Percentiles rank a stretch among this genome's conserved stretches.
These are phyloP conservation scores for Ennomos erosarius DNA, from an alignment of 2,888 invertebrate species.

Conservation along the genomic window DNA sequence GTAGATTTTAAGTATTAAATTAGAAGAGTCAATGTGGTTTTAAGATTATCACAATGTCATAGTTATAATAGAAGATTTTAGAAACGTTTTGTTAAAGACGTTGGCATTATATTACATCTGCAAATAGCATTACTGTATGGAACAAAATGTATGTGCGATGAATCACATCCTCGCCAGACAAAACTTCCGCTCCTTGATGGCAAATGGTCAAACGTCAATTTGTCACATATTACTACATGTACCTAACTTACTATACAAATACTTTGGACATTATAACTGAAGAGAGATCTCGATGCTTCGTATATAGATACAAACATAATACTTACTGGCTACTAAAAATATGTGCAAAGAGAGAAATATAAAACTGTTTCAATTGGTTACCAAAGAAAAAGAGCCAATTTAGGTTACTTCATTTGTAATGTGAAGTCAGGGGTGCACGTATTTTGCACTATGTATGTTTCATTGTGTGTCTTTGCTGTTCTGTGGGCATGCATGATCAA, in stretches of 20 bases:
- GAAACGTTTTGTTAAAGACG: background rate
- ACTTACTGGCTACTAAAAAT: too few species aligned
- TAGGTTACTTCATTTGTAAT: conserved; percentile 1
- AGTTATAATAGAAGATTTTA: conserved; percentile 2
- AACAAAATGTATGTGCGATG: conserved; percentile 25
- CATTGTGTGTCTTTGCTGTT: too few species aligned
- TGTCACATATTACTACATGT: conserved; percentile 39
- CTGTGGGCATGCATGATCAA: too few species aligned
- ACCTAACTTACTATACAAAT: too few species aligned
- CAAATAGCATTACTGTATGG: background rate
- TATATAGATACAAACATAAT: too few species aligned
- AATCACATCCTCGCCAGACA: conserved; percentile 40
- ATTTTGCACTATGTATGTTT: background rate
- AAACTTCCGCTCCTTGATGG: conserved; percentile 40
- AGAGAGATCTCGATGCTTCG: too few species aligned
- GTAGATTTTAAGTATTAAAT: too few species aligned
- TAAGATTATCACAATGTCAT: conserved; percentile 1
- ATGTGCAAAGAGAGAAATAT: too few species aligned
- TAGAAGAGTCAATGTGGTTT: too few species aligned
- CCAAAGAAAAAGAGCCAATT: conserved; percentile 9
- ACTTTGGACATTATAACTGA: too few species aligned
- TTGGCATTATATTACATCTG: background rate
- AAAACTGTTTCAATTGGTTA: background rate
- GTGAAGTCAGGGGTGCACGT: conserved; percentile 14
- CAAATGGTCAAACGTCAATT: conserved; percentile 45